These are phyloP conservation scores for Catharus minimus DNA, from an alignment of 2,113 vertebrate genomes.

Conservation along the genomic window DNA sequence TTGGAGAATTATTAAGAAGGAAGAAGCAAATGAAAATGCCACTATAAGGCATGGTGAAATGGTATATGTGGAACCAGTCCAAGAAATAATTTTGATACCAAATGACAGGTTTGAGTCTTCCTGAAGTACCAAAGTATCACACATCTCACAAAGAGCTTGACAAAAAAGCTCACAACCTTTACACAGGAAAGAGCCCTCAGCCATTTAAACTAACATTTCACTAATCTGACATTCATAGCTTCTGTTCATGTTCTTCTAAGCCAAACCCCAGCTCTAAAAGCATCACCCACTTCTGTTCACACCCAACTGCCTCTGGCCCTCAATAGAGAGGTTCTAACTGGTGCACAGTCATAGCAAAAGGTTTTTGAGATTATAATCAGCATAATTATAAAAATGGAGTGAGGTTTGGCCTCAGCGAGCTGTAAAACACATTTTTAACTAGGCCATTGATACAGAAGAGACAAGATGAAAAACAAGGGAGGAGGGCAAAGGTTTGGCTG, in stretches of 20 bases:
- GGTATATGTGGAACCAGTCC: not conserved
- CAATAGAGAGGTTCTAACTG: not conserved
- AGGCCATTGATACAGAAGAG: constrained; percentile 21
- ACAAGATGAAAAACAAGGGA: constrained; percentile 41
- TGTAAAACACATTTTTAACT: constrained; percentile 29
- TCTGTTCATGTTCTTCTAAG: not conserved
- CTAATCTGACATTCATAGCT: not conserved
- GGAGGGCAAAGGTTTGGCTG: not conserved
- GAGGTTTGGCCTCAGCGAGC: not conserved
- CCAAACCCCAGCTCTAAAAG: not conserved
- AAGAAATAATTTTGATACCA: not conserved
- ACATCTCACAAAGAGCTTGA: not conserved
- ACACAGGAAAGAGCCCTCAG: not conserved
- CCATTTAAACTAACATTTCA: not conserved
- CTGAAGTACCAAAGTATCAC: not conserved
- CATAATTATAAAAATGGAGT: constrained; percentile 5
- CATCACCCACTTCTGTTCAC: not conserved
- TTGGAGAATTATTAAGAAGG: not conserved
- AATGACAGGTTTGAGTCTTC: not conserved
- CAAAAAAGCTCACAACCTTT: not conserved
- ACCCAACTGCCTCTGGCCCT: not conserved
- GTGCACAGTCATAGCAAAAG: not conserved
- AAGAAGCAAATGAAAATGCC: constrained; percentile 1
- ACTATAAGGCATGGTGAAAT: not conserved
- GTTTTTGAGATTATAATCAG: not conserved